These are phyloP conservation scores for Pogonognathellus flavescens DNA, from an alignment of 1,140 invertebrate species.

Conservation along the genomic window DNA sequence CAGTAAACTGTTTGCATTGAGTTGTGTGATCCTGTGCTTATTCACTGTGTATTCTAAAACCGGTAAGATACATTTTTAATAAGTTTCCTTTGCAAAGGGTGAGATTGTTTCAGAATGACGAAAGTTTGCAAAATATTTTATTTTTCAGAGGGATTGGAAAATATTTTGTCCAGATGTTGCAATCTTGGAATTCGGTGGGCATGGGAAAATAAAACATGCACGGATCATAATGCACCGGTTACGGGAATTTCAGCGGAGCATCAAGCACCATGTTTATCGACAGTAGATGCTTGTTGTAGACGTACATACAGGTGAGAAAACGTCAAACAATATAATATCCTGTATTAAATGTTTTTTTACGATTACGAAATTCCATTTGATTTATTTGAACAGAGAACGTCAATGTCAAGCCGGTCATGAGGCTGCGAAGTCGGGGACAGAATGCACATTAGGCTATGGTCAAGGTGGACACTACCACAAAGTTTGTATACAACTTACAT, in stretches of 20 bases:
- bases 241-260: conserved; percentile 70
- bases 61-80: background rate
- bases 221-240: conserved; percentile 71
- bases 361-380: conserved; percentile 7
- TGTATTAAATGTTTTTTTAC: conserved; percentile 20
- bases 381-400: conserved; percentile 61
- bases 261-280: conserved; percentile 72
- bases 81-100: background rate
- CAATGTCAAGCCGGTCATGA: conserved; percentile 72
- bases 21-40: background rate
- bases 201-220: conserved; percentile 71
- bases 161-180: conserved; percentile 73
- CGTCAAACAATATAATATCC: background rate
- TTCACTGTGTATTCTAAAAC: background rate
- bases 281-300: conserved; percentile 73
- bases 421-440: conserved; percentile 71
- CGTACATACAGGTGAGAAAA: conserved; percentile 68
- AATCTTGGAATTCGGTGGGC: conserved; percentile 72
- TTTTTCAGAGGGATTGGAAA: conserved; percentile 68
- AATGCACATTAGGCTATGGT: conserved; percentile 68
- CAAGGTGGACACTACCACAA: conserved; percentile 70
- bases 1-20: background rate
- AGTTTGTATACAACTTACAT: conserved; percentile 55
- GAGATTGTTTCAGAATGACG: background rate
- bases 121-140: background rate